Evolutionary conservation across 2,797 vertebrate genomes (phyloP), one percentile per base, ranked within the genome.

Genomic region (Arrhamphus sclerolepis): DNA sequence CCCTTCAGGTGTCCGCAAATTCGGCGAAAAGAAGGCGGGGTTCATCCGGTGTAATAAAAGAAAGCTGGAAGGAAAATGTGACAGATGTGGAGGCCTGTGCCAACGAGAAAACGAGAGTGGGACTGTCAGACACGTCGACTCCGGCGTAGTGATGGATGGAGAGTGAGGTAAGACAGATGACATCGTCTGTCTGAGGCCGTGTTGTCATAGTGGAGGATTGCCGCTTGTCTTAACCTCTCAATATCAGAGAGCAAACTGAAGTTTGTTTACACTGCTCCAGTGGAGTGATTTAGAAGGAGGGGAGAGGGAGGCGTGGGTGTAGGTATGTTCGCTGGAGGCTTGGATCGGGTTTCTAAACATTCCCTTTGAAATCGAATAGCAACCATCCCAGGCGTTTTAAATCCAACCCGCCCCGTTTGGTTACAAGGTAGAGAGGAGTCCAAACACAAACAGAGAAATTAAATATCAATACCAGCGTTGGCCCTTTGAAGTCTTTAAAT

Each of bases 111-210:
- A 89, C 61, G 87, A 92, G 90, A 92, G 89, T 80, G 77, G 83
- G 84, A 70, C 88, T 92, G 92, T 92, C 90, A 93, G 92, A 93
- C 92, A 90, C 72, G 87, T 88, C 82, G 92, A 91, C 92, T 93
- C 91, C 92, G 87, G 86, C 84, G 54, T 24, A 6, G 90, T 93
- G 92, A 93, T 92, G 90, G 92, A 93, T 92, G 92, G 89, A 88
- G 89, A 89, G 87, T 87, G 90, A 89, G 89, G 83, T 86, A 91
- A 92, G 92, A 92, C 87, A 62, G 90, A 92, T 91, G 90, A 91
- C 90, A 87, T 88, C 80, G 88, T 86, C 88, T 86, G 91, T 93
- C 89, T 89, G 86, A 83, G 84, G 85, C 86, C 61, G 69, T 91
- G 89, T 90, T 90, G 89, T 89, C 88, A 83, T 72, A 89, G 87